These are phyloP conservation scores for Sebastiscus albofasciatus DNA, from an alignment of 2,797 vertebrate genomes.

Conservation along the genomic window DNA sequence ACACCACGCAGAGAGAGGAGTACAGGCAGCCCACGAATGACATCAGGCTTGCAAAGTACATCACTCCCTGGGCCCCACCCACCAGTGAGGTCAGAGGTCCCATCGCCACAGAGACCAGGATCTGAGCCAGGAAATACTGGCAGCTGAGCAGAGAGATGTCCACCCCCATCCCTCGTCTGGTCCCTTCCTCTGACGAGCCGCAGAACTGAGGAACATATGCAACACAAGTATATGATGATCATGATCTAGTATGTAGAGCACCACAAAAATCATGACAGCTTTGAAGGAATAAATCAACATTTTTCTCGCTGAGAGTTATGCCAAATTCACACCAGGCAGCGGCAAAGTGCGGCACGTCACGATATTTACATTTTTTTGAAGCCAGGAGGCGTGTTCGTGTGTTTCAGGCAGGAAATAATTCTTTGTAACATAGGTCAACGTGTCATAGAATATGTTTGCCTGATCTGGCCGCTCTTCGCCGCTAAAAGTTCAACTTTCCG, in stretches of 20 bases:
- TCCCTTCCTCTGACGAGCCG: constrained; percentile 89
- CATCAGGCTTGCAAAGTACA: constrained; percentile 98
- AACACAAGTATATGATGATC: background rate
- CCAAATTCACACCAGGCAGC: too few species aligned
- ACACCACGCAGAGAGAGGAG: constrained; percentile 95
- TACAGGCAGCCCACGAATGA: constrained; percentile 97
- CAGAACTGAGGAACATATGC: constrained; percentile 85
- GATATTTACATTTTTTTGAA: too few species aligned
- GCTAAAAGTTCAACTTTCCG: too few species aligned
- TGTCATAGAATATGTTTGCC: too few species aligned
- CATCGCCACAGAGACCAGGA: constrained; percentile 95
- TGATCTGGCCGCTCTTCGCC: too few species aligned
- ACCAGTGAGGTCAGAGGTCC: constrained; percentile 95
- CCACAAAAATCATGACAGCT: background rate
- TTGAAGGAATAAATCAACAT: background rate
- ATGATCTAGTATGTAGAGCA: background rate
- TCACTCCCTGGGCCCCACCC: constrained; percentile 96
- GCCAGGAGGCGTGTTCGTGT: too few species aligned
- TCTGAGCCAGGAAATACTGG: constrained; percentile 98
- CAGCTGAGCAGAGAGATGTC: constrained; percentile 99
- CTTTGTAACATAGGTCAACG: too few species aligned
- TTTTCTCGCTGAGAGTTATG: background rate
- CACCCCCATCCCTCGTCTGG: constrained; percentile 93
- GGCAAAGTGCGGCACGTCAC: too few species aligned
- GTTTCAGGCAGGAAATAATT: too few species aligned